A percentile compares a stretch with the other conserved stretches of the same genome.
Evolutionary conservation across 1,140 invertebrate genomes (phyloP).

Genomic region (Drosophila insularis): DNA sequence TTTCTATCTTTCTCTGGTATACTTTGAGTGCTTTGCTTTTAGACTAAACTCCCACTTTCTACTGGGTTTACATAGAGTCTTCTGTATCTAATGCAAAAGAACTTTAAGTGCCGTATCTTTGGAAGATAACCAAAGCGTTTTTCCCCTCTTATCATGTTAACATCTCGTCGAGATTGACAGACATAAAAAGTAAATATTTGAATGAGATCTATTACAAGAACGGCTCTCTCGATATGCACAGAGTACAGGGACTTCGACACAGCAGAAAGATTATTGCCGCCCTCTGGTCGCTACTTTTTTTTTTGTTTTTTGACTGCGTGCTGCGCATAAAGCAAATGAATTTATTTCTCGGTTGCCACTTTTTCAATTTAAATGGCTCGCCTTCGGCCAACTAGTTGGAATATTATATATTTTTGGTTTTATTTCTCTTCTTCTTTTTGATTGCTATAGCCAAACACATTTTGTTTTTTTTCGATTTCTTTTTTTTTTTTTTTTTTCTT

Average conservation of each 20-base stretch:
- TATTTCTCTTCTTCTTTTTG: constrained; percentile 7
- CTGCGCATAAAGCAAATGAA: constrained; percentile 73
- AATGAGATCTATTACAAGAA: neutral
- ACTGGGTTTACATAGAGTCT: too few species aligned
- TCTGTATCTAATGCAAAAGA: too few species aligned
- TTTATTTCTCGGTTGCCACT: constrained; percentile 63
- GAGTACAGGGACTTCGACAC: neutral
- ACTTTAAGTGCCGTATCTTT: too few species aligned
- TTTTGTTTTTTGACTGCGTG: constrained; percentile 32
- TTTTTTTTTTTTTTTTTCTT: constrained; percentile 3
- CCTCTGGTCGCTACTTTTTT: neutral
- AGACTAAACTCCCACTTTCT: too few species aligned
- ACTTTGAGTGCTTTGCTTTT: too few species aligned
- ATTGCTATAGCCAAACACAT: constrained; percentile 22
- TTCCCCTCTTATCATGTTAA: too few species aligned
- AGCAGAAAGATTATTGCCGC: neutral
- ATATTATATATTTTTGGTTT: constrained; percentile 20
- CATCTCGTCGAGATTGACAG: too few species aligned
- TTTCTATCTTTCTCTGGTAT: too few species aligned
- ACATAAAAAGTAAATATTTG: neutral
- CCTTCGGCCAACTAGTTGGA: constrained; percentile 36
- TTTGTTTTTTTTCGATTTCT: neutral
- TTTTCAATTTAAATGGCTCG: constrained; percentile 71
- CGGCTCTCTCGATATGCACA: neutral
- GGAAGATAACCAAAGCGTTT: too few species aligned